phyloP scores from a whole-genome alignment of 37 sponge, comb jelly and placozoan genomes.

The Chondrilla cf. caribensis region DNA sequence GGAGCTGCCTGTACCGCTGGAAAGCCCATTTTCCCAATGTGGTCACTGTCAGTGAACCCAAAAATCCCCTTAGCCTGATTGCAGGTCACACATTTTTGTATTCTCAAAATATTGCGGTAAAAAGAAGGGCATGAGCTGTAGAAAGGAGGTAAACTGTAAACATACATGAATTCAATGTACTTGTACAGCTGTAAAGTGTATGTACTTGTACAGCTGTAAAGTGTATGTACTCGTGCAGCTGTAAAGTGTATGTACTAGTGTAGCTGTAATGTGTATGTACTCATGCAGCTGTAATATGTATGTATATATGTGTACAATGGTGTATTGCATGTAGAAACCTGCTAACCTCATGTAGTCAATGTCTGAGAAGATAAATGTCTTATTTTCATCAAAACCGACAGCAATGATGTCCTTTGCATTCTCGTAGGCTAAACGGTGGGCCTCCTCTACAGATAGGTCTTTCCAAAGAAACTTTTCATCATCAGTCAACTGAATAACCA shows the following conservation, averaged over 20 bases:
- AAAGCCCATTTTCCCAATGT: slow-evolving; percentile 94
- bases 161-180: no score
- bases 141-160: no score
- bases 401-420: slow-evolving; percentile 99
- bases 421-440: slow-evolving; percentile 81
- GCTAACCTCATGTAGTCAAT: slow-evolving; percentile 89
- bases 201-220: no score
- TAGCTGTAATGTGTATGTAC: no score
- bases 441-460: slow-evolving; percentile 87
- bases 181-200: no score
- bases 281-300: no score
- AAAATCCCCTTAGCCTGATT: slow-evolving; percentile 98
- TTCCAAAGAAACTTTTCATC: slow-evolving; percentile 99
- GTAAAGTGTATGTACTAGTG: no score
- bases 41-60: slow-evolving; percentile 90
- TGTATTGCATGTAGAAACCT: not conserved
- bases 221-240: no score
- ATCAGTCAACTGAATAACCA: slow-evolving; percentile 98
- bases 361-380: slow-evolving; percentile 99
- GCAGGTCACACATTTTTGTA: slow-evolving; percentile 94
- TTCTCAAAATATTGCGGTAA: slow-evolving; percentile 71
- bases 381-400: slow-evolving; percentile 92
- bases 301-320: no score
- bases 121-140: slow-evolving; percentile 58
- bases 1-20: slow-evolving; percentile 98